Conservation (phyloP, 2,113 vertebrate genomes). For the Pollachius pollachius region DNA sequence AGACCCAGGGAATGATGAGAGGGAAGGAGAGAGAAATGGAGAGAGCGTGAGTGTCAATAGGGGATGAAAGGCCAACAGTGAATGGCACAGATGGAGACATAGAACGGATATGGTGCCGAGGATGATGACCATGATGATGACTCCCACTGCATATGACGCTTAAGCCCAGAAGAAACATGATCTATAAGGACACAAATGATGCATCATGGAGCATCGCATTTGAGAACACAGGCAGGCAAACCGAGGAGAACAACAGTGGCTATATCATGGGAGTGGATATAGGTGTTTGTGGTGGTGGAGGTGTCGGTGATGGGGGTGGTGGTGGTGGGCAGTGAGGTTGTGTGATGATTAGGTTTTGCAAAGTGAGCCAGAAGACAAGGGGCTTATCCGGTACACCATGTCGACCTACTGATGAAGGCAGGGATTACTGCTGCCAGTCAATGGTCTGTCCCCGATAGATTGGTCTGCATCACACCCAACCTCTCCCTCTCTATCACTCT, state of each 20-base stretch:
- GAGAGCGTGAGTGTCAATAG: background rate
- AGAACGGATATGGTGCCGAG: background rate
- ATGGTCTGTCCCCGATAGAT: background rate
- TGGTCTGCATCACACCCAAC: background rate
- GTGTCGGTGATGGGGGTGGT: background rate
- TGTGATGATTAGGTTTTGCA: conserved; percentile 16
- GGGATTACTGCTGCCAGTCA: conserved; percentile 42
- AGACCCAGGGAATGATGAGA: background rate
- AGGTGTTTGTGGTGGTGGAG: background rate
- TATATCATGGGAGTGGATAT: background rate
- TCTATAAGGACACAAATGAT: no score
- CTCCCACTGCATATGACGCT: background rate
- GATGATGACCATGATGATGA: background rate
- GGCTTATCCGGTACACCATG: conserved; percentile 37
- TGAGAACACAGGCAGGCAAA: background rate
- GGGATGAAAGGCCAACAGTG: background rate
- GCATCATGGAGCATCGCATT: background rate
- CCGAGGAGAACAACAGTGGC: background rate
- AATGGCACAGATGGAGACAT: background rate
- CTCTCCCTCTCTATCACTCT: no score
- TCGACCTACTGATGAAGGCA: conserved; percentile 39
- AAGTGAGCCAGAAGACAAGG: conserved; percentile 25
- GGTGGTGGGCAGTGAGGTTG: background rate
- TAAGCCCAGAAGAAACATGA: no score
- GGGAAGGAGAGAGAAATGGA: background rate